Evolutionary conservation across 2,113 vertebrate genomes (phyloP), one percentile per base, ranked within the genome.

Genomic region (Lipotes vexillifer): DNA sequence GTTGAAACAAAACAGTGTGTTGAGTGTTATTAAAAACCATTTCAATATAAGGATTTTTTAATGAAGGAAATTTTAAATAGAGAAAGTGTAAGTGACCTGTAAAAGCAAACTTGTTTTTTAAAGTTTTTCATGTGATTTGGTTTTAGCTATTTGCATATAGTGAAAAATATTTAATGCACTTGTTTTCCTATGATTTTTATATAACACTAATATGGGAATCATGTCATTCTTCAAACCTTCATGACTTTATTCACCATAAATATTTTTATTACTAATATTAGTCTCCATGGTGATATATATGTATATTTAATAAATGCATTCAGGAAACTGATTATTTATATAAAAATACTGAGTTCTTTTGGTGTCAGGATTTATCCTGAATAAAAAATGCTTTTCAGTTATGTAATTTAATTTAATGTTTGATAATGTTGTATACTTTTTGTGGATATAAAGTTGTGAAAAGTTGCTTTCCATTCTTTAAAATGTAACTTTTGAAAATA

Each of bases 401-500:
- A 71, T 31, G 57, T 88, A 77, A 77, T 49, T 57, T 57, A 57
- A 89, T 69, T 82, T 92, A 90, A 57, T 85, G 3, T 74, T 81
- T 87, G 33, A 81, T 33, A 88, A 52, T 90, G 17, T 49, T 59
- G 17, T 92, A 36, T 89, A 81, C 80, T 91, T 21, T 78, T 95
- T 88, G 29, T 97, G 29, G 4, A 46, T 92, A 65, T 75, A 52
- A 96, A 88, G 15, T 87, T 96, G 15, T 93, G 11, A 82, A 71
- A 92, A 75, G 2, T 78, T 85, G 27, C 88, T 86, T 96, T 33
- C 61, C 3, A 29, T 78, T 96, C 33, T 96, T 88, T 94, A 93
- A 98, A 94, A 68, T 94, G 4, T 94, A 97, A 97, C 75, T 93
- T 97, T 98, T 98, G 81, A 85, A 95, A 94, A 95, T 98, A n/a